Evolutionary conservation across 2,888 invertebrate genomes (phyloP).

Genomic region (Troilus luridus): DNA sequence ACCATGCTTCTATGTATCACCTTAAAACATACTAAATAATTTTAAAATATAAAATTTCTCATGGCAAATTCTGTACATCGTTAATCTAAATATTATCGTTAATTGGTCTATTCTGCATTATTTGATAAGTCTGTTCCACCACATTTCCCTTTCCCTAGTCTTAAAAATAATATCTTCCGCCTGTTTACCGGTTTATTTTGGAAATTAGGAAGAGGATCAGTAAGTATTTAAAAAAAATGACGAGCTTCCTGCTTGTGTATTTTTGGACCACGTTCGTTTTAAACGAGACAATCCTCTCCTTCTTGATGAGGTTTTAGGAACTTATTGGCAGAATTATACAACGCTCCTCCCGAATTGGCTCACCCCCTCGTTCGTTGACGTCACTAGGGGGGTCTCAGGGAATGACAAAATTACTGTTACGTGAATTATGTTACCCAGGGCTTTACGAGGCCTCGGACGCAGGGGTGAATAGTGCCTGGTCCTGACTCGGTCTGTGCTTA

Average conservation of each 20-base stretch:
- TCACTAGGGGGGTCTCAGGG: not conserved
- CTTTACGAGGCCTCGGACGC: not conserved
- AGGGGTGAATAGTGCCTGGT: not conserved
- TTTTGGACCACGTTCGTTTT: not conserved
- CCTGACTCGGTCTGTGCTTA: not conserved
- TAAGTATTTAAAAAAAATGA: not conserved
- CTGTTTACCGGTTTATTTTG: not conserved
- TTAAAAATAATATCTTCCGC: not conserved
- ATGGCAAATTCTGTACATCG: too few species aligned
- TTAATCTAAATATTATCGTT: too few species aligned
- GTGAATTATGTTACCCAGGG: not conserved
- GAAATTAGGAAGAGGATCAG: not conserved
- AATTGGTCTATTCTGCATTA: too few species aligned
- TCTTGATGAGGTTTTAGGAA: too few species aligned
- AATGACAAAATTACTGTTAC: slow-evolving; percentile 21
- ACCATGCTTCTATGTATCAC: too few species aligned
- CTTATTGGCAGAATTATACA: not conserved
- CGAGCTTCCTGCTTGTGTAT: not conserved
- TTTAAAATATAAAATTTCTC: too few species aligned
- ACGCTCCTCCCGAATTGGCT: not conserved
- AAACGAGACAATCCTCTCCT: not conserved
- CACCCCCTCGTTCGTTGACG: slow-evolving; percentile 3
- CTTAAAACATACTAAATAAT: too few species aligned
- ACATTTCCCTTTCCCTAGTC: not conserved
- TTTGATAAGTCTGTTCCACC: too few species aligned